Evolutionary conservation across 2,888 invertebrate genomes (phyloP), one percentile per base, ranked within the genome.

Genomic region (Lasioglossum oenotherae): DNA sequence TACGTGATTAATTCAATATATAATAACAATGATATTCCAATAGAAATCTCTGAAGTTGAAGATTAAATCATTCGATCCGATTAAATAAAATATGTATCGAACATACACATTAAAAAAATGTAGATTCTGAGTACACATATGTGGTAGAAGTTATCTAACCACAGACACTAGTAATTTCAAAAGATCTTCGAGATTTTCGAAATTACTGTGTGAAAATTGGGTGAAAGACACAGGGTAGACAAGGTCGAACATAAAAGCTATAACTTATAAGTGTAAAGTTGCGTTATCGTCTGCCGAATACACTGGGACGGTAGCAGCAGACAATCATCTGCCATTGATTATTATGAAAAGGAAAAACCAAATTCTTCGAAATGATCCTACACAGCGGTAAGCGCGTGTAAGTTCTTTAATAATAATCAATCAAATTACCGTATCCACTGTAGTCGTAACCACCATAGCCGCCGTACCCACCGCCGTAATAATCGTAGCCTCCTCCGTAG

Each of bases 401-500:
- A 81, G 72, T 81, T 74, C 89, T 77, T 90, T 92, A 92, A 77
- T 92, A 93, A 92, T 94, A 93, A 92, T 95, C 94, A 93, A 97
- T 97, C 88, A 92, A 93, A 97, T 97, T 97, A 97, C 97, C 97
- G 96, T 97, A 97, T 96, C 97, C 97, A 96, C 97, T 97, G 96
- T 97, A 97, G 96, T 97, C 97, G 95, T 97, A 97, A 96, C 97
- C 97, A 96, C 97, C 97, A 96, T 97, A 97, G 95, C 97, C 97
- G 95, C 97, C 97, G 96, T 97, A 97, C 93, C 97, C 97, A 93
- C 97, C 97, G 89, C 95, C 95, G 91, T 95, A 95, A 93, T 95
- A 95, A 88, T 95, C 95, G 95, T 97, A 97, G 94, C 97, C 97
- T 96, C 97, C 97, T 94, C 97, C 97, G 95, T 98, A 97, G 94